These are phyloP conservation scores for Pseudopleuronectes americanus DNA, from an alignment of 2,797 vertebrate species.

Conservation along the genomic window DNA sequence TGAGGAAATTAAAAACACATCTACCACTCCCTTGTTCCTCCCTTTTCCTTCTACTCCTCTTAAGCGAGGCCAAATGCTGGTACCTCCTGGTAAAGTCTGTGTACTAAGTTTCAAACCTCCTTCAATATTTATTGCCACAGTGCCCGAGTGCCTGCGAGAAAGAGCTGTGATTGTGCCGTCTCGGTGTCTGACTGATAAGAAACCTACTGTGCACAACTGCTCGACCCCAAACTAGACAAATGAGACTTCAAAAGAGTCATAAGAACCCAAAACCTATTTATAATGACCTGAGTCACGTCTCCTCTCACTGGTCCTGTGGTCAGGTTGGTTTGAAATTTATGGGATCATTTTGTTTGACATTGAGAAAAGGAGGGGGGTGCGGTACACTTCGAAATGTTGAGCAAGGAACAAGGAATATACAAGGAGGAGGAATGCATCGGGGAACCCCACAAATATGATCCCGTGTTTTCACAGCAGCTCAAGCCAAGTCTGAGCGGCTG, in stretches of 20 bases:
- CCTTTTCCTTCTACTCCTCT: constrained; percentile 48
- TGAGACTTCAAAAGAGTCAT: neutral
- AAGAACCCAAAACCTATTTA: constrained; percentile 9
- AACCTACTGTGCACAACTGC: constrained; percentile 17
- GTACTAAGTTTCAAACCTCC: constrained; percentile 24
- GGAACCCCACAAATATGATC: constrained; percentile 66
- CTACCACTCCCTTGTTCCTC: constrained; percentile 62
- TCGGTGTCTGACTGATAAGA: constrained; percentile 1
- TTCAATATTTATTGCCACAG: constrained; percentile 40
- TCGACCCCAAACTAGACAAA: neutral
- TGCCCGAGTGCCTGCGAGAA: constrained; percentile 6
- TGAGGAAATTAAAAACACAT: constrained; percentile 77
- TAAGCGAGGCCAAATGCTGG: constrained; percentile 43
- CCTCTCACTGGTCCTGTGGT: constrained; percentile 43
- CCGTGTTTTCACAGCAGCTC: constrained; percentile 48
- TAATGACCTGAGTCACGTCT: constrained; percentile 23
- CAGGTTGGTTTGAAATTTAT: constrained; percentile 43
- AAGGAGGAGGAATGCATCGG: constrained; percentile 43
- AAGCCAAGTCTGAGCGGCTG: constrained; percentile 14
- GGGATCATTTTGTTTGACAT: constrained; percentile 35
- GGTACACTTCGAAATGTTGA: constrained; percentile 44
- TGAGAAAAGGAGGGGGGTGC: constrained; percentile 21
- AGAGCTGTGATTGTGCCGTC: neutral
- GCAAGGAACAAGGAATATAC: constrained; percentile 56
- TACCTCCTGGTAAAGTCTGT: constrained; percentile 35